phyloP scores from a whole-genome alignment of 2,888 invertebrate genomes.

The Dromius quadrimaculatus region DNA sequence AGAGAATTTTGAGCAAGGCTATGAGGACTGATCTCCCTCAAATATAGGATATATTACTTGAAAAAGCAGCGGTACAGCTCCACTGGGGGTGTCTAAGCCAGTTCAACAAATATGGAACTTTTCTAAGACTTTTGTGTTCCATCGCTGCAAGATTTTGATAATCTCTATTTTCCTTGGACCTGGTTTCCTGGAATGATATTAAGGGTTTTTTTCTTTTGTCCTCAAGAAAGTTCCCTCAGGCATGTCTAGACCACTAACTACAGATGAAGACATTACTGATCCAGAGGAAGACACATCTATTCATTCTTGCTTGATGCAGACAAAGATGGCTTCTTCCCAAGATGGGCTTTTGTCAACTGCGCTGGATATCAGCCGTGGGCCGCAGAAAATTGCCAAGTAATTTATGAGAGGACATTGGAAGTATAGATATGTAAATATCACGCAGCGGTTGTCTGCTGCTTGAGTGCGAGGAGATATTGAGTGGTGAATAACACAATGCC shows the following conservation, averaged over 20 bases:
- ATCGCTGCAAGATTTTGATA: too few relatives aligned
- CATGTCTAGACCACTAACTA: neutral
- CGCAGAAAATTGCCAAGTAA: slow-evolving; percentile 48
- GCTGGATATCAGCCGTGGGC: slow-evolving; percentile 42
- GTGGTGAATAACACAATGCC: slow-evolving; percentile 36
- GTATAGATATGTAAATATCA: slow-evolving; percentile 51
- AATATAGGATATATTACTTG: too few relatives aligned
- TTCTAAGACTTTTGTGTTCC: too few relatives aligned
- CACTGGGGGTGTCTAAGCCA: too few relatives aligned
- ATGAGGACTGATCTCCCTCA: too few relatives aligned
- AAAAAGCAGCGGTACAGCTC: too few relatives aligned
- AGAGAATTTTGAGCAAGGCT: too few relatives aligned
- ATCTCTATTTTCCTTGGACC: too few relatives aligned
- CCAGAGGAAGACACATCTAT: slow-evolving; percentile 2
- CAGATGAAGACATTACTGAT: slow-evolving; percentile 2
- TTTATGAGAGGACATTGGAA: slow-evolving; percentile 49
- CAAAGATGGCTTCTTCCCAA: slow-evolving; percentile 5
- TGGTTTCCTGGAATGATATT: slow-evolving; percentile 1
- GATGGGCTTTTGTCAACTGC: slow-evolving; percentile 43
- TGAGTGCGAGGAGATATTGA: slow-evolving; percentile 33
- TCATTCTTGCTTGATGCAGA: neutral
- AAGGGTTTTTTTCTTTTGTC: slow-evolving; percentile 2
- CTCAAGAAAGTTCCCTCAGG: too few relatives aligned
- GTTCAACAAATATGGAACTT: too few relatives aligned
- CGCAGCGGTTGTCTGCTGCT: slow-evolving; percentile 9